Base-by-base conservation (phyloP, 2,888 invertebrate genomes). In the Branchipolynoe longqiensis region DNA sequence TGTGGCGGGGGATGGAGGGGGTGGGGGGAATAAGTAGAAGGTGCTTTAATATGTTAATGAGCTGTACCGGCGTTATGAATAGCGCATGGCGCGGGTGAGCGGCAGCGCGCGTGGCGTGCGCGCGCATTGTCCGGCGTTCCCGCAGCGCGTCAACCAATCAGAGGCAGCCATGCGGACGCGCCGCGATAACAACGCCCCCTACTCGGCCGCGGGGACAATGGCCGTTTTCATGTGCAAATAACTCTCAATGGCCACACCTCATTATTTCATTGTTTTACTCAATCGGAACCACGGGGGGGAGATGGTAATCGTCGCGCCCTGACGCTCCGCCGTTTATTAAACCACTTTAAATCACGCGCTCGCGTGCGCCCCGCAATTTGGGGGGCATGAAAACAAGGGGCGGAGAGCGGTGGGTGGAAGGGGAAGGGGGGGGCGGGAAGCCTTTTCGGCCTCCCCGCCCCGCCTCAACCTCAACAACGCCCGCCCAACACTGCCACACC, bases 191-290 rank as follows among this genome's bases (percentile, higher is more conserved):
- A 48, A 41, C 48, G 28, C 48, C 1, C 48, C 1, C 48, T 28
- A 78, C 78, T 78, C 41, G 48, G 48, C 41, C 28, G 31, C 78
- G 28, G 48, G 36, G n/a, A 48, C 78, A 78, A 78, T 78, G 54
- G 78, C 78, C 78, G 78, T 78, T 78, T 78, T 78, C 78, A 78
- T 78, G 78, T 78, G 78, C 78, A 78, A 78, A 78, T 78, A 54
- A 41, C 78, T 78, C 78, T 78, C 78, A 78, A 78, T 78, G 78
- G 78, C 48, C 41, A 14, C 36, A 18, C 31, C 74, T 78, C 78
- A 78, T 78, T 78, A 78, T 78, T 2, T 78, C 78, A 48, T 78
- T 78, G 78, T 78, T 78, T 78, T 78, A 78, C 78, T 78, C 78
- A 41, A 78, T 78, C 78, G 78, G 78, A 78, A 78, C 78, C 54